A percentile compares a stretch with the other conserved stretches of the same genome.
Conservation (phyloP, 1,140 invertebrate species). For the Ips nitidus region DNA sequence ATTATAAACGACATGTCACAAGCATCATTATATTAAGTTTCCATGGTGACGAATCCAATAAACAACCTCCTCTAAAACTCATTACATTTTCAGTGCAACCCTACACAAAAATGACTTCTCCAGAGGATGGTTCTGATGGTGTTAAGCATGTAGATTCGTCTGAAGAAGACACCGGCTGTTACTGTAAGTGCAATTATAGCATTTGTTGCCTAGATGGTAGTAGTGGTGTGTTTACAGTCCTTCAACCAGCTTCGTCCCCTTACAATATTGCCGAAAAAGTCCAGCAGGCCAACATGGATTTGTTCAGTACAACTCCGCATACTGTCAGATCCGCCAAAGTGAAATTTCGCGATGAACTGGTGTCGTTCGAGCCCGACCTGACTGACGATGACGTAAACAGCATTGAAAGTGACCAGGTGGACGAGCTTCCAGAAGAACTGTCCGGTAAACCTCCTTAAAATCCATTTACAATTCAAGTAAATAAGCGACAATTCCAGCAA, state of each 20-base stretch:
- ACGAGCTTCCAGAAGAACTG: conserved; percentile 13
- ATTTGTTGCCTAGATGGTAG: no score
- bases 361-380: conserved; percentile 50
- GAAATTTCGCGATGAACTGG: conserved; percentile 48
- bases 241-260: conserved; percentile 48
- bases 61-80: no score
- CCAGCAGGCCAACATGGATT: conserved; percentile 46
- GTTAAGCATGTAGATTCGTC: no score
- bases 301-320: conserved; percentile 40
- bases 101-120: no score
- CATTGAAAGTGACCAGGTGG: conserved; percentile 46
- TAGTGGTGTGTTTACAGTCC: conserved; percentile 35
- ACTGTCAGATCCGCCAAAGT: conserved; percentile 41
- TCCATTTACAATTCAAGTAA: not conserved
- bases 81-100: no score
- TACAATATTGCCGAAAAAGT: conserved; percentile 51
- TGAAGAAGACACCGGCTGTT: no score
- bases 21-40: no score
- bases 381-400: conserved; percentile 51
- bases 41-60: no score
- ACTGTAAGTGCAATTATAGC: no score
- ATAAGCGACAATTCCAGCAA: not conserved
- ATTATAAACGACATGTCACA: no score
- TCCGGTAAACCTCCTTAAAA: not conserved
- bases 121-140: no score